Evolutionary conservation across 2,888 invertebrate genomes (phyloP), one percentile per base, ranked within the genome.

Genomic region (Matsumyia berberina): DNA sequence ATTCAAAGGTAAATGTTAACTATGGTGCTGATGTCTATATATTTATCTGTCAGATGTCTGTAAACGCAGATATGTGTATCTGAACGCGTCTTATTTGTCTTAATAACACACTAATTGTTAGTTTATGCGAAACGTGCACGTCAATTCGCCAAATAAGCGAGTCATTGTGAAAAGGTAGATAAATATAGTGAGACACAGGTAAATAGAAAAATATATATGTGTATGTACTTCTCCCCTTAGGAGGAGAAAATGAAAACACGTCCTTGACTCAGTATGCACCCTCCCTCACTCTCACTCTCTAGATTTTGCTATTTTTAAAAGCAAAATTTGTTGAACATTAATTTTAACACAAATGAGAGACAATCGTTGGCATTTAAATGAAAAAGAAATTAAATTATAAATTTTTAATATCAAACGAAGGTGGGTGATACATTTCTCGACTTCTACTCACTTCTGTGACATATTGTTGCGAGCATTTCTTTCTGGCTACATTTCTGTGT

Each of bases 231-330:
- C 12, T n/a, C 9, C 1, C 12, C 37, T 9, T n/a, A 55, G 24
- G 11, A 5, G 57, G 37, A 39, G n/a, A 60, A 58, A 24, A 19
- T 55, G 8, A 57, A 37, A 37, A 19, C n/a, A 6, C 53, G 72
- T 82, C 78, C 82, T 82, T 82, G 82, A 39, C 58, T 82, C 19
- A 35, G 35, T 46, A 67, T 83, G 73, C 78, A 83, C 55, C 78
- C 60, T 66, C 66, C 19, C 53, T 58, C 66, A 19, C 55, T 46
- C 29, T 24, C 62, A 33, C 12, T 55, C 8, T 29, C n/a, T 46
- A 17, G 19, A 11, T 57, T 9, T 15, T 9, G 37, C 37, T 73
- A 67, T 83, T 78, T 78, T 19, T 66, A 37, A 77, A 70, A 60
- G 42, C 42, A 37, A 66, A 57, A 66, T 74, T n/a, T 46, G 57